A percentile compares a stretch with the other conserved stretches of the same genome.
Evolutionary conservation across 2,888 invertebrate genomes (phyloP).

Genomic region (Smittia sp.): DNA sequence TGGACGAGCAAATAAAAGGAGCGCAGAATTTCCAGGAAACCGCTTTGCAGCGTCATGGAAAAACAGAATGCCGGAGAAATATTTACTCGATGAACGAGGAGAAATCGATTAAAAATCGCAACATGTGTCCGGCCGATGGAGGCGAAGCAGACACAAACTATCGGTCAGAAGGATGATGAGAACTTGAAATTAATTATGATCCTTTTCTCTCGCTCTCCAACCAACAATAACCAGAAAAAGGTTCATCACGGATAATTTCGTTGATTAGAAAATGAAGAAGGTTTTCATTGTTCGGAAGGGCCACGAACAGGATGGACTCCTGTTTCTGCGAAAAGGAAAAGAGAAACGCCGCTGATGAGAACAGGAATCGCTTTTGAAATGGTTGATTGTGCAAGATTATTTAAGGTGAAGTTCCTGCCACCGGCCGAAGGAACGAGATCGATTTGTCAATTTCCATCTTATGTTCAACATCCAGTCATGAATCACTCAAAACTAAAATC

Average conservation of each 20-base stretch:
- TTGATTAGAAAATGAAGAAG: not conserved
- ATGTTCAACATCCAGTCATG: too few species aligned
- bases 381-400: not conserved
- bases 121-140: slow-evolving; percentile 33
- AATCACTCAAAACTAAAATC: not conserved
- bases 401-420: not conserved
- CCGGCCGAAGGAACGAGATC: not conserved
- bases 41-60: not conserved
- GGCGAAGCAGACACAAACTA: not conserved
- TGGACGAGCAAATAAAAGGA: not conserved
- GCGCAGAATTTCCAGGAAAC: not conserved
- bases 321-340: not conserved
- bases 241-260: slow-evolving; percentile 12
- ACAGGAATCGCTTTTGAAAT: not conserved
- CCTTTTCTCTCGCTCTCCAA: not conserved
- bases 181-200: slow-evolving; percentile 9
- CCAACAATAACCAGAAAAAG: slow-evolving; percentile 3
- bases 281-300: not conserved
- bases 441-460: too few species aligned
- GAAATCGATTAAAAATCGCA: slow-evolving; percentile 36
- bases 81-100: not conserved
- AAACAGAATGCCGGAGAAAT: not conserved
- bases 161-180: not conserved
- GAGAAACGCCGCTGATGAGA: not conserved
- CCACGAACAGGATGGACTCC: not conserved